Evolutionary conservation across 2,888 invertebrate genomes (phyloP), one percentile per base, ranked within the genome.

Genomic region (Agrilus mali): DNA sequence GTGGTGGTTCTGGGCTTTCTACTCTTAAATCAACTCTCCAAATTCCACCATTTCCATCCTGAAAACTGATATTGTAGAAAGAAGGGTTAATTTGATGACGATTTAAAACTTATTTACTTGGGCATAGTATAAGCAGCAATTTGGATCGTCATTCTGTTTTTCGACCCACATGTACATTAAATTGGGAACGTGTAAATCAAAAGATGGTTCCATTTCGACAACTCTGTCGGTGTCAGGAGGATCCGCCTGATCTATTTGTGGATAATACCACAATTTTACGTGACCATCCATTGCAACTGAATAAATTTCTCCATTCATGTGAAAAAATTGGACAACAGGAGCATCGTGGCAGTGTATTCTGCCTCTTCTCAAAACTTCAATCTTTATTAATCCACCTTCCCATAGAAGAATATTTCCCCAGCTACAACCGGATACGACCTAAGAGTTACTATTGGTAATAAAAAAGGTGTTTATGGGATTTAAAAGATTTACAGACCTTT

Each of bases 381-480:
- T 67, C 64, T 89, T 89, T 10, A 94, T 92, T 1, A 89, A 69
- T 1, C 87, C 88, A 37, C 80, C 88, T 56, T 93, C 89, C 94
- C 94, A 94, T 1, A 94, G 72, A 34, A 94, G 67, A 59, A 94
- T 78, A 62, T 93, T 93, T 1, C 94, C 94, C 90, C 90, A 92
- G 55, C 84, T 82, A 54, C 83, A 83, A 1, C 92, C 88, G 0
- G 92, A 88, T 33, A 93, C 68, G 0, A 88, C 78, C 82, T 82
- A 52, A 16, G 48, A 52, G 44, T 43, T 38, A 7, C 32, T 15
- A 39, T 8, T n/a, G 14, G 4, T 10, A 10, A 27, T 27, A 7
- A 20, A 20, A 20, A 20, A 20, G 15, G 22, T 27, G 2, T 44
- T 41, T 34, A 8, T 36, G 44, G 31, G 35, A 13, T 33, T 46